Conservation (phyloP, 2,888 invertebrate genomes). For the Idaea biselata region DNA sequence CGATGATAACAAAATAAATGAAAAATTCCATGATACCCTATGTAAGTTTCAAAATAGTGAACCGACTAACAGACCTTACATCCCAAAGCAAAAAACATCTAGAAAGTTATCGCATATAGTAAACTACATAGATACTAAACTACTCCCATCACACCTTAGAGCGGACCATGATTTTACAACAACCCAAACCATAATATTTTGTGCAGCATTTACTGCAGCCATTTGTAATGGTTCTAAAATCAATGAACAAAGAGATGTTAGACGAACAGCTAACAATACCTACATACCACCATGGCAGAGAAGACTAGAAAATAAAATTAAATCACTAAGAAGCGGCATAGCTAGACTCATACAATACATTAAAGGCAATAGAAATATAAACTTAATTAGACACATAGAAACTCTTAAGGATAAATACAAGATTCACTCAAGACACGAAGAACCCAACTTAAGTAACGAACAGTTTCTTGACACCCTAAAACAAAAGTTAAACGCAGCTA, state of each 20-base stretch:
- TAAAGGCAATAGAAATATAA: conserved; percentile 14
- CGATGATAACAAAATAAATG: too few relatives aligned
- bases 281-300: not conserved
- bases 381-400: conserved; percentile 7
- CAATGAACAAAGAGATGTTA: not conserved
- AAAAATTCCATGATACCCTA: too few relatives aligned
- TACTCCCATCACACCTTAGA: conserved; percentile 8
- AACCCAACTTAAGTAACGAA: too few relatives aligned
- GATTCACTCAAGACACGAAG: too few relatives aligned
- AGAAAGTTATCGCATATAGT: conserved; percentile 15
- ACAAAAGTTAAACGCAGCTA: not conserved
- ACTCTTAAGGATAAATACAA: too few relatives aligned
- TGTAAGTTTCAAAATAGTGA: too few relatives aligned
- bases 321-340: not conserved
- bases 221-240: not conserved
- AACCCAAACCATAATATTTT: not conserved
- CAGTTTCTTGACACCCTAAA: too few relatives aligned
- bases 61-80: too few relatives aligned
- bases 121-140: conserved; percentile 10
- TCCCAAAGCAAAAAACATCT: conserved; percentile 19
- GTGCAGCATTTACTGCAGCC: not conserved
- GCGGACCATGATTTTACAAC: not conserved
- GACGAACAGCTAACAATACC: not conserved
- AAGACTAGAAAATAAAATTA: not conserved
- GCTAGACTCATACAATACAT: conserved; percentile 1